These are phyloP conservation scores for Hirtodrosophila trivittata DNA, from an alignment of 2,888 invertebrate species.

Conservation along the genomic window DNA sequence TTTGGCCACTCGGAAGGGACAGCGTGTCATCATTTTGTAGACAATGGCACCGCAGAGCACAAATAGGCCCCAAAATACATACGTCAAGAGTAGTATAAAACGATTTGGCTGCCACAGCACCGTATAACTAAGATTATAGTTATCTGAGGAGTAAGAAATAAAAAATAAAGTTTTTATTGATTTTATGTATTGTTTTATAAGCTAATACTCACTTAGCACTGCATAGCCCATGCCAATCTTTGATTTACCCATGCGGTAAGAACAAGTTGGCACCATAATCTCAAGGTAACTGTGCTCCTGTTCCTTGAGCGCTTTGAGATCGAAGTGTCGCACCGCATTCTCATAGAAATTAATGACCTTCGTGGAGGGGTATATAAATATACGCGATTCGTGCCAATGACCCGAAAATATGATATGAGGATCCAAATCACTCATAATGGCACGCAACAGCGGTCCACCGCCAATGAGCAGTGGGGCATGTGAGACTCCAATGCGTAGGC, in stretches of 20 bases:
- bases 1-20: slow-evolving; percentile 82
- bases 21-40: slow-evolving; percentile 82
- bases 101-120: slow-evolving; percentile 83
- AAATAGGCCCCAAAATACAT: slow-evolving; percentile 81
- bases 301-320: slow-evolving; percentile 78
- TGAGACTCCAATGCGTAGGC: slow-evolving; percentile 87
- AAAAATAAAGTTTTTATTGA: not conserved
- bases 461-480: slow-evolving; percentile 87
- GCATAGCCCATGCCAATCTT: slow-evolving; percentile 94
- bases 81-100: slow-evolving; percentile 78
- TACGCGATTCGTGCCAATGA: slow-evolving; percentile 86
- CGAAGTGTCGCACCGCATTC: slow-evolving; percentile 75
- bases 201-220: slow-evolving; percentile 87
- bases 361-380: slow-evolving; percentile 82
- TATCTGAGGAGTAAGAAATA: slow-evolving; percentile 65
- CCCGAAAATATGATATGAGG: slow-evolving; percentile 90
- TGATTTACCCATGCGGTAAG: slow-evolving; percentile 96
- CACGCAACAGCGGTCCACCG: slow-evolving; percentile 83
- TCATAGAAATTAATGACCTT: slow-evolving; percentile 82
- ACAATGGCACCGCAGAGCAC: slow-evolving; percentile 73
- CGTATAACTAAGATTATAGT: slow-evolving; percentile 80
- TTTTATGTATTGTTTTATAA: not conserved
- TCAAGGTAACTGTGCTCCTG: slow-evolving; percentile 86
- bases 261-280: slow-evolving; percentile 96
- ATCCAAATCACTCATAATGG: slow-evolving; percentile 86